Evolutionary conservation across 1,140 invertebrate species (phyloP).

Genomic region (Pseudomyrmex dendroicus): DNA sequence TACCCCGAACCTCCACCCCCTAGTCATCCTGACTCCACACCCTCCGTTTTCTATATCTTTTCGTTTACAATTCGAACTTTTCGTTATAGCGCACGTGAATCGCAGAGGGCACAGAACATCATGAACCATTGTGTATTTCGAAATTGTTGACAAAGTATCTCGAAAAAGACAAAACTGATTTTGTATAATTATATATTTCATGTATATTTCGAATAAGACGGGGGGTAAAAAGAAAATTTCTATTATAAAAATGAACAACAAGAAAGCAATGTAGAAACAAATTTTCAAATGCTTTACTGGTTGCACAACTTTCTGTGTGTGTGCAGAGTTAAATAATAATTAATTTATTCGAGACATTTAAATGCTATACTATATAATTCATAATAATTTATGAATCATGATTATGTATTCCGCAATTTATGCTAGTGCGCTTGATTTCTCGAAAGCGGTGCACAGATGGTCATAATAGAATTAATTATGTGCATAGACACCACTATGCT

Average conservation of each 20-base stretch:
- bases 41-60: conserved; percentile 31
- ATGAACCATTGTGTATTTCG: background rate
- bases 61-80: conserved; percentile 16
- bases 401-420: background rate
- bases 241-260: too few relatives aligned
- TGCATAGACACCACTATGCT: background rate
- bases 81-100: background rate
- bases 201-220: too few relatives aligned
- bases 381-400: background rate
- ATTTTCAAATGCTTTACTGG: background rate
- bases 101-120: conserved; percentile 30
- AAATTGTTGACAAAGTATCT: background rate
- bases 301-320: background rate
- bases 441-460: background rate
- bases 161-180: too few relatives aligned
- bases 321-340: conserved; percentile 16
- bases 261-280: too few relatives aligned
- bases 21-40: conserved; percentile 19
- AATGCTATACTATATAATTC: too few relatives aligned
- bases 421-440: background rate
- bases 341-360: background rate
- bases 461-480: background rate
- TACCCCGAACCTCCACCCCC: conserved; percentile 29
- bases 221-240: too few relatives aligned
- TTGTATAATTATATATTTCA: too few relatives aligned